phyloP scores from a whole-genome alignment of 1,140 invertebrate genomes.

The Oscheius sp. region DNA sequence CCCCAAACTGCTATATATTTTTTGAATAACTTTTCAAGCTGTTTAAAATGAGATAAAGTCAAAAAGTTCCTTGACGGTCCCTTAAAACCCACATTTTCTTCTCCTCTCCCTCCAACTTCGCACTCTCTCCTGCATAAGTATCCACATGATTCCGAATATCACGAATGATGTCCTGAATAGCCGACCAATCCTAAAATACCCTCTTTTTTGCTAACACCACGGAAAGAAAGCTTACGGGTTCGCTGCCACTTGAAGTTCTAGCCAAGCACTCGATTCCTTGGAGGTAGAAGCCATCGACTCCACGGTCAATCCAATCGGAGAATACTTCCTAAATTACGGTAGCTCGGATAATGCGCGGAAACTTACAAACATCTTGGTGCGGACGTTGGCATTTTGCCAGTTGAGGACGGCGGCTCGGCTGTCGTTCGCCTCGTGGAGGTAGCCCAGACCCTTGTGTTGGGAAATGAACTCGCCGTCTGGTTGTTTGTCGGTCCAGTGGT shows the following conservation, averaged over 20 bases:
- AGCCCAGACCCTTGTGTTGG: slow-evolving; percentile 28
- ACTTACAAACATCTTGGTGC: slow-evolving; percentile 31
- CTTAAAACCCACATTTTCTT: not conserved
- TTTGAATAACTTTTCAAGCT: no score
- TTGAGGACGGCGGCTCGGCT: slow-evolving; percentile 28
- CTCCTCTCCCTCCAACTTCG: slow-evolving; percentile 1
- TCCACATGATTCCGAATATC: slow-evolving; percentile 43
- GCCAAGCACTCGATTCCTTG: slow-evolving; percentile 42
- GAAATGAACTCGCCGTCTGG: slow-evolving; percentile 21
- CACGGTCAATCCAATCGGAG: slow-evolving; percentile 40
- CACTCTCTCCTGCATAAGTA: slow-evolving; percentile 26
- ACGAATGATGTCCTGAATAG: slow-evolving; percentile 28
- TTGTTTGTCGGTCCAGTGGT: slow-evolving; percentile 19
- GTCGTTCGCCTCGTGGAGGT: slow-evolving; percentile 28
- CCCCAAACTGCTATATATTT: no score
- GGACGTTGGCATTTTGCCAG: slow-evolving; percentile 37
- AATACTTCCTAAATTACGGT: slow-evolving; percentile 29
- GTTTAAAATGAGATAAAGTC: no score
- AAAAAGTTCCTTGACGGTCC: no score
- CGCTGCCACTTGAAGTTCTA: slow-evolving; percentile 30
- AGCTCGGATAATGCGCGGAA: not conserved
- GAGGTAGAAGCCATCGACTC: slow-evolving; percentile 43
- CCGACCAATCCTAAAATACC: slow-evolving; percentile 37
- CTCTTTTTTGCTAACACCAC: not conserved
- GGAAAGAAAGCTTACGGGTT: slow-evolving; percentile 33